Evolutionary conservation across 2,888 invertebrate species (phyloP).

Genomic region (Erpobdella octoculata): DNA sequence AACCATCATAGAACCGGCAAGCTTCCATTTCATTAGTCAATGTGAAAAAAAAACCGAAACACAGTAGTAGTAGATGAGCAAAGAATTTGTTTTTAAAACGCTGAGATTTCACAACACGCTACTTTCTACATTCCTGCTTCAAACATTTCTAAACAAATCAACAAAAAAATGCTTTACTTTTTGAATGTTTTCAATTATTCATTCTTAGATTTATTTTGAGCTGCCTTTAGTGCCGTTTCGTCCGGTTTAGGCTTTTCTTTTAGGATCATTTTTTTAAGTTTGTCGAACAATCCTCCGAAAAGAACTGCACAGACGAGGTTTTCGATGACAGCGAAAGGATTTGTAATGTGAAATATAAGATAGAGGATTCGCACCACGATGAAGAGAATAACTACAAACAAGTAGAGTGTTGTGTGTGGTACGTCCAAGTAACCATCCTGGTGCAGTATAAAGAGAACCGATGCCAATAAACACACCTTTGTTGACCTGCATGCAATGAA

Average conservation of each 20-base stretch:
- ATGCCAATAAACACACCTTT: slow-evolving; percentile 88
- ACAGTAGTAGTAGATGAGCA: too few species aligned
- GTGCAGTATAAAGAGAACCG: slow-evolving; percentile 90
- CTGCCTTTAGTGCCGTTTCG: slow-evolving; percentile 13
- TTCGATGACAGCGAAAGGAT: slow-evolving; percentile 97
- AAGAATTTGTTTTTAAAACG: too few species aligned
- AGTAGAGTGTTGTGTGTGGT: slow-evolving; percentile 91
- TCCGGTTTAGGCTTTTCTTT: slow-evolving; percentile 46
- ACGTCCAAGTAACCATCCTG: slow-evolving; percentile 91
- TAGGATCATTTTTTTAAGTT: slow-evolving; percentile 74
- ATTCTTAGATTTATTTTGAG: slow-evolving; percentile 11
- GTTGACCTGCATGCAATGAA: slow-evolving; percentile 60
- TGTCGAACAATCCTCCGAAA: slow-evolving; percentile 96
- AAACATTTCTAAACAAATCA: too few species aligned
- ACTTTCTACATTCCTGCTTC: too few species aligned
- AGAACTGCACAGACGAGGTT: slow-evolving; percentile 81
- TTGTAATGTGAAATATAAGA: slow-evolving; percentile 88
- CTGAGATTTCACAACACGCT: too few species aligned
- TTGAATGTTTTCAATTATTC: too few species aligned
- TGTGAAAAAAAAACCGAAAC: too few species aligned
- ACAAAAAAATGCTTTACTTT: too few species aligned
- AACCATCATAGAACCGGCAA: too few species aligned
- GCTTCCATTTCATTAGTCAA: too few species aligned
- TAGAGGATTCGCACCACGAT: slow-evolving; percentile 93
- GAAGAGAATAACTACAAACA: slow-evolving; percentile 71